Conservation (phyloP, 2,797 vertebrate genomes). For the Ctenopoma kingsleyae region DNA sequence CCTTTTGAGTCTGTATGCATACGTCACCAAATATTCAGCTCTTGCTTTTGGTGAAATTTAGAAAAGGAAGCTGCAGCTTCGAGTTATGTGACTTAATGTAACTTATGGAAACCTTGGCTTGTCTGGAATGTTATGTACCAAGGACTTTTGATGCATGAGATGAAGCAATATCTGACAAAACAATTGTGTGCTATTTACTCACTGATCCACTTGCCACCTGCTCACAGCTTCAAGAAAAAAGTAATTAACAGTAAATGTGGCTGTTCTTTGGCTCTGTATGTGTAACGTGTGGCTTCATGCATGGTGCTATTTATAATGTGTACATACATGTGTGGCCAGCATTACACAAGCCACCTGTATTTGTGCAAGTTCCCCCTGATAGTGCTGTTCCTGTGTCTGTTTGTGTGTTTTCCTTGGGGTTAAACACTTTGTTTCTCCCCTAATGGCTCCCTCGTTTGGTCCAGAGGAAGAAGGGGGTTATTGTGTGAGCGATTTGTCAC, state of each 20-base stretch:
- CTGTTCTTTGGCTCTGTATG: background rate
- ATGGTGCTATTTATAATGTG: no score
- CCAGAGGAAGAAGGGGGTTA: slow-evolving; percentile 48
- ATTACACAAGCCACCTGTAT: slow-evolving; percentile 13
- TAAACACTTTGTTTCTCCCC: slow-evolving; percentile 59
- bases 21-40: no score
- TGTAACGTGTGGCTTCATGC: background rate
- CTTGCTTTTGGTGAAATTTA: no score
- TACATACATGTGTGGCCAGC: background rate
- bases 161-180: no score
- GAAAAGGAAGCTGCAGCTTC: no score
- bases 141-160: no score
- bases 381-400: slow-evolving; percentile 30
- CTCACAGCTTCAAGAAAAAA: background rate
- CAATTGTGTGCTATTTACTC: no score
- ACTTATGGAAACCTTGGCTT: no score
- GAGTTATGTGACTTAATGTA: no score
- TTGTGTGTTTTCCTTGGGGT: slow-evolving; percentile 63
- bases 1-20: no score
- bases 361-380: slow-evolving; percentile 16
- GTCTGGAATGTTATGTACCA: no score
- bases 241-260: background rate
- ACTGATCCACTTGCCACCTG: no score
- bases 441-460: slow-evolving; percentile 64
- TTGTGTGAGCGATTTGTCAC: slow-evolving; percentile 70